Base-by-base conservation (phyloP, 2,888 invertebrate species). In the Perdita meconis region DNA sequence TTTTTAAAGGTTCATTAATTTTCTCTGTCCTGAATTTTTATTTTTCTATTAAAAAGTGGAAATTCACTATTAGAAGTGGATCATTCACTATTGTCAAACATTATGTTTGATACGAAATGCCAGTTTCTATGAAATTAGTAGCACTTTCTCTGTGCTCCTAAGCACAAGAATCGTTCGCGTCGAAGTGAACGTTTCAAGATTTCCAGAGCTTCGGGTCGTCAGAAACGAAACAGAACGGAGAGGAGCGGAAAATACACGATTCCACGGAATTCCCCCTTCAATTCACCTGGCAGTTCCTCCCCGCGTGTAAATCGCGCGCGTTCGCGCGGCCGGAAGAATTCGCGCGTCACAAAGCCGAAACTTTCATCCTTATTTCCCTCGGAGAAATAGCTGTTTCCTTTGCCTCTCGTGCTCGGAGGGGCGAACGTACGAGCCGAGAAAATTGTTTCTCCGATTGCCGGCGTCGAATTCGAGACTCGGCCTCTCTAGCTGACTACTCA, bases 381-480 rank as follows among this genome's bases (percentile, higher is more conserved):
- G 47, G 26, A n/a, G 57, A 63, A 74, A 56, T 65, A 65, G 66
- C 56, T 63, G 63, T 57, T 77, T 67, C 30, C 75, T 63, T 63
- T 68, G 63, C 66, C 44, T 64, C 34, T 47, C 67, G 47, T 22
- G 19, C 47, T 30, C 3, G 6, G 30, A 30, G 30, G 16, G 59
- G 51, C 65, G 53, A 42, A 67, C 65, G 38, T 36, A 26, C 36
- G 24, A 76, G 47, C 51, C 56, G 51, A 64, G 70, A 59, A 75
- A 81, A 82, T 82, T 78, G 75, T 63, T 82, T 73, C 66, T 63
- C 44, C 71, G 65, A 70, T 81, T 67, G 72, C 61, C 26, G 59
- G 59, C 16, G 78, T 69, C 50, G 60, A 72, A 82, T 80, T 61
- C 76, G 44, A 30, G 30, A 65, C 63, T 26, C 66, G 64, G 47